These are phyloP conservation scores for Sthenelais limicola DNA, from an alignment of 2,888 invertebrate species.

Conservation along the genomic window DNA sequence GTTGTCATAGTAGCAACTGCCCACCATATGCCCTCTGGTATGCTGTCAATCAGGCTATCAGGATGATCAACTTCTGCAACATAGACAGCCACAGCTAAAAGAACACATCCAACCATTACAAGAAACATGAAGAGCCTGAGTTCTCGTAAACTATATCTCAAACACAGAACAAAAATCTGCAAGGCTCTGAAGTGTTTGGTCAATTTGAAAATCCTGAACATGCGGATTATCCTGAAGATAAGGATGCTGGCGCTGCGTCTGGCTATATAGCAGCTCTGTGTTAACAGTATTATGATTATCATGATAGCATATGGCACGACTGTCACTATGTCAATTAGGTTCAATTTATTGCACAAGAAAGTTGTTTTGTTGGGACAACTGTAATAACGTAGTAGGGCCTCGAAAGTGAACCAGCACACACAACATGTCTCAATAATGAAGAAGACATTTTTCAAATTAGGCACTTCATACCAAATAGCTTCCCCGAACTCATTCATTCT, in stretches of 20 bases:
- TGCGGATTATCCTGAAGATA: slow-evolving; percentile 59
- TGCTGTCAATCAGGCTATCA: slow-evolving; percentile 60
- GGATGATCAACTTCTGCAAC: slow-evolving; percentile 61
- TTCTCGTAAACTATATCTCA: slow-evolving; percentile 63
- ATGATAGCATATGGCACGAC: slow-evolving; percentile 67
- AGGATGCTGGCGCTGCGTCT: slow-evolving; percentile 58
- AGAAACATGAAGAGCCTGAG: slow-evolving; percentile 66
- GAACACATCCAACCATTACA: slow-evolving; percentile 62
- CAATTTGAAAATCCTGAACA: slow-evolving; percentile 66
- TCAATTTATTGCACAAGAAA: slow-evolving; percentile 61
- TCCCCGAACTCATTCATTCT: not conserved
- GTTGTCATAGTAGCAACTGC: slow-evolving; percentile 69
- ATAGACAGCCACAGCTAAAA: slow-evolving; percentile 65
- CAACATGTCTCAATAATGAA: slow-evolving; percentile 67
- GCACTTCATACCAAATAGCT: slow-evolving; percentile 31
- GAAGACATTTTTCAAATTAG: slow-evolving; percentile 59
- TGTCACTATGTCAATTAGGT: slow-evolving; percentile 66
- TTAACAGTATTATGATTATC: slow-evolving; percentile 54
- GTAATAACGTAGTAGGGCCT: slow-evolving; percentile 59
- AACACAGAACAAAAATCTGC: slow-evolving; percentile 55
- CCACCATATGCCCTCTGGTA: slow-evolving; percentile 70
- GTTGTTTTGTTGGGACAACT: slow-evolving; percentile 58
- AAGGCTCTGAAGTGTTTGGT: slow-evolving; percentile 67
- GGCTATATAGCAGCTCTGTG: slow-evolving; percentile 52
- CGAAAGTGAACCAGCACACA: slow-evolving; percentile 69